Evolutionary conservation across 2,888 invertebrate genomes (phyloP), one percentile per base, ranked within the genome.

Genomic region (Argynnis bischoffii): DNA sequence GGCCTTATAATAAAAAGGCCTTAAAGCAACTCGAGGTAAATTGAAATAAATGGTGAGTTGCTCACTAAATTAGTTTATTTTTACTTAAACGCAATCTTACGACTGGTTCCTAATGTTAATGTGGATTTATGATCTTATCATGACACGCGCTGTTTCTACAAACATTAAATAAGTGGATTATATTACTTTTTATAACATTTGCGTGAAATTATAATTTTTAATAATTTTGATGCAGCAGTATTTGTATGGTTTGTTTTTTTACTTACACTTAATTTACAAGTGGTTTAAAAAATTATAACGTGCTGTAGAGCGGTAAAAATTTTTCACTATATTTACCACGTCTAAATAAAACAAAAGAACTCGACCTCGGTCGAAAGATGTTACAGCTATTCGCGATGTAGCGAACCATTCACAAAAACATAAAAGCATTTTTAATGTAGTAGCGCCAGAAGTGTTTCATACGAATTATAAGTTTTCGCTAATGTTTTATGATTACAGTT

Each of bases 1-100:
- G 67, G 59, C 69, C 67, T 71, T 63, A 50, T 69, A 66, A 54
- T 70, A 70, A 70, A 70, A 70, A 67, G 50, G 57, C 70, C 70
- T 70, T 65, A 67, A 65, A 60, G n/a, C 60, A 55, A 55, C 55
- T 67, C 55, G 67, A 65, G 67, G 57, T 55, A 35, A 61, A 65
- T 65, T 67, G 47, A 59, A 57, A 70, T 63, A 57, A 70, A 70
- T 67, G 67, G 56, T 11, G 56, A 63, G 65, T 14, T 50, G 14
- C n/a, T 31, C 47, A 55, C 41, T 46, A 51, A 54, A 60, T 50
- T 41, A 55, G 53, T 21, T 48, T 51, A 21, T 66, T 61, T 61
- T 66, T 31, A 55, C 15, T 57, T n/a, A 60, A 41, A 13, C 8
- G n/a, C 50, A 8, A 41, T 50, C 61, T 61, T 18, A 59, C 18